Evolutionary conservation across 2,113 vertebrate species (phyloP).

Genomic region (Clarias magur): DNA sequence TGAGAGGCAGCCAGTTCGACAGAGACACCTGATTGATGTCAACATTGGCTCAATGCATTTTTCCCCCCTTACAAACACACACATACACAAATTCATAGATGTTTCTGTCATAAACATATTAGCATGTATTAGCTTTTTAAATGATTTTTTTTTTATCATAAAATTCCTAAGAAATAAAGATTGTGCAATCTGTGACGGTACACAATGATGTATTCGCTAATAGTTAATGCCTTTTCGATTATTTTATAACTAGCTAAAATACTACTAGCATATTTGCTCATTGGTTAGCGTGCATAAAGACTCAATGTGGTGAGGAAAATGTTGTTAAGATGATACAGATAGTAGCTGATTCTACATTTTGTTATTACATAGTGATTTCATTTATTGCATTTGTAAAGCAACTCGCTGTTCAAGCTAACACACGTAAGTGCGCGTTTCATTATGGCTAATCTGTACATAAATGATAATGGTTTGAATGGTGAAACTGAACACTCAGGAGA

Average conservation of each 20-base stretch:
- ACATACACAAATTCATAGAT: not conserved
- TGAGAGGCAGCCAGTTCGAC: not conserved
- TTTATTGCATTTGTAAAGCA: not conserved
- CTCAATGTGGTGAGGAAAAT: not conserved
- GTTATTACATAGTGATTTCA: not conserved
- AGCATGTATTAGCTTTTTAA: not conserved
- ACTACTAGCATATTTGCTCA: not conserved
- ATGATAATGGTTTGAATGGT: not conserved
- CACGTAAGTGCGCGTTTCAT: not conserved
- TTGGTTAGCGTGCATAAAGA: not conserved
- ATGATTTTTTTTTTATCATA: no score
- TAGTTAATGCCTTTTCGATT: not conserved
- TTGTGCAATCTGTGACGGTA: not conserved
- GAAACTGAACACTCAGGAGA: not conserved
- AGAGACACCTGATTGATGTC: not conserved
- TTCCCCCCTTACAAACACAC: not conserved
- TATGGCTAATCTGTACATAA: not conserved
- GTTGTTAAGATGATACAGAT: no score
- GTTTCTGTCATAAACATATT: not conserved
- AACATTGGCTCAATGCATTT: not conserved
- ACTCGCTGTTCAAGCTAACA: not conserved
- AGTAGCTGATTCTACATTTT: not conserved
- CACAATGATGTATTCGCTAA: not conserved
- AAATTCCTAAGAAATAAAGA: not conserved
- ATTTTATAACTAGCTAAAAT: not conserved